Conservation (phyloP, 37 sponge, comb jelly and placozoan genomes). For the Halisarca cf. caerulea region DNA sequence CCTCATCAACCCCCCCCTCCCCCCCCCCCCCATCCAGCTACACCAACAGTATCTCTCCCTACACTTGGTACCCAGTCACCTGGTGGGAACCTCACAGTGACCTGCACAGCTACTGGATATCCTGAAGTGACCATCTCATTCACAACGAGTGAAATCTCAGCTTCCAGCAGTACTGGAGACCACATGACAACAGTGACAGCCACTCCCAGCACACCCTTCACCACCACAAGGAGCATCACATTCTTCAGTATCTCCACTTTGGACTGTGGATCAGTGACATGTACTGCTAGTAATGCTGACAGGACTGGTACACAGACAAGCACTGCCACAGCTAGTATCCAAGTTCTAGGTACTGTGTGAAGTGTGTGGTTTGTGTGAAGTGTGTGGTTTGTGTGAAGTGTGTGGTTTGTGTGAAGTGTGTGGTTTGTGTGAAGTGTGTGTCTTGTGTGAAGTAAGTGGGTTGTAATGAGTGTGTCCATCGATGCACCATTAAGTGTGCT, state of each 20-base stretch:
- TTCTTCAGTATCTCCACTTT: not conserved
- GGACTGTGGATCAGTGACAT: constrained; percentile 30
- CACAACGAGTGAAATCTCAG: not conserved
- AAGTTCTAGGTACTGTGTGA: not conserved
- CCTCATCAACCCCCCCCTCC: too few relatives aligned
- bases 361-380: too few relatives aligned
- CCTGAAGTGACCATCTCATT: constrained; percentile 20
- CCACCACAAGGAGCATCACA: not conserved
- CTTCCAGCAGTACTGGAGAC: not conserved
- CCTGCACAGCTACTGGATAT: constrained; percentile 10
- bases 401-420: too few relatives aligned
- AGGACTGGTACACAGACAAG: not conserved
- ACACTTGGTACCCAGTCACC: not conserved
- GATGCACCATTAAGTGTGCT: too few relatives aligned
- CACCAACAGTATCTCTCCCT: not conserved
- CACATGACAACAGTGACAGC: not conserved
- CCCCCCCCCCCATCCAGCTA: too few relatives aligned
- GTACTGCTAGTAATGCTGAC: not conserved
- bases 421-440: too few relatives aligned
- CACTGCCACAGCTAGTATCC: not conserved
- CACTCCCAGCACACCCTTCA: not conserved
- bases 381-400: too few relatives aligned
- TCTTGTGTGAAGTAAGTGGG: too few relatives aligned
- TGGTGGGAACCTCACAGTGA: not conserved
- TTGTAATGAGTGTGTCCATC: too few relatives aligned